Evolutionary conservation across 2,113 vertebrate species (phyloP).

Genomic region (Desmodus rotundus): DNA sequence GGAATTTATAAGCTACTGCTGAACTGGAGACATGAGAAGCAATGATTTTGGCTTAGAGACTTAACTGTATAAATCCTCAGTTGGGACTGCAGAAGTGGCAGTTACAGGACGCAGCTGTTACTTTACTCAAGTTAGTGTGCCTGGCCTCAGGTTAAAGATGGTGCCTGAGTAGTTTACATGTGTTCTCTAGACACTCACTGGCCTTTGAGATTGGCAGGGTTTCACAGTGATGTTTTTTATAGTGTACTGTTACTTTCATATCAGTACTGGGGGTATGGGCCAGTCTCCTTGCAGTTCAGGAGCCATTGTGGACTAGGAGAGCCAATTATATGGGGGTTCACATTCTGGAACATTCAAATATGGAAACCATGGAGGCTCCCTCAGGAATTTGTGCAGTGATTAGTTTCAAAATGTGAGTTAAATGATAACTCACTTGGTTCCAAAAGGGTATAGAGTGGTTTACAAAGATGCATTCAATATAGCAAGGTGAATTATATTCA

Average conservation of each 20-base stretch:
- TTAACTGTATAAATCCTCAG: neutral
- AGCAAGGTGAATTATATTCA: neutral
- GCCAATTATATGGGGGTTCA: neutral
- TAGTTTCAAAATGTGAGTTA: conserved; percentile 23
- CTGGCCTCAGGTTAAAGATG: neutral
- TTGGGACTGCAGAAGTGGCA: neutral
- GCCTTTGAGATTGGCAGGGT: neutral
- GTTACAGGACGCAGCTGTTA: neutral
- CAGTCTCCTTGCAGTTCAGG: neutral
- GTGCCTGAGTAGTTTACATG: neutral
- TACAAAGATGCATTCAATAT: neutral
- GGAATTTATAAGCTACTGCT: neutral
- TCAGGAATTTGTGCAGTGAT: conserved; percentile 2
- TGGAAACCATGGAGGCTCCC: neutral
- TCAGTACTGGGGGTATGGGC: neutral
- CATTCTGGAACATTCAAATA: neutral
- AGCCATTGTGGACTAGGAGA: neutral
- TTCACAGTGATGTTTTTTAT: neutral
- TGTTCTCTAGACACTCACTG: neutral
- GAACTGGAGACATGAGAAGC: neutral
- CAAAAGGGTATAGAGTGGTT: neutral
- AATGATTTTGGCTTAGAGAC: neutral
- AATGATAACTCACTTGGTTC: neutral
- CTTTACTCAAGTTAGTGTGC: neutral
- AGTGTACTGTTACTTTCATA: neutral